A percentile compares a stretch with the other conserved stretches of the same genome.
Evolutionary conservation across 2,888 invertebrate genomes (phyloP).

Genomic region (Catocala fraxini): DNA sequence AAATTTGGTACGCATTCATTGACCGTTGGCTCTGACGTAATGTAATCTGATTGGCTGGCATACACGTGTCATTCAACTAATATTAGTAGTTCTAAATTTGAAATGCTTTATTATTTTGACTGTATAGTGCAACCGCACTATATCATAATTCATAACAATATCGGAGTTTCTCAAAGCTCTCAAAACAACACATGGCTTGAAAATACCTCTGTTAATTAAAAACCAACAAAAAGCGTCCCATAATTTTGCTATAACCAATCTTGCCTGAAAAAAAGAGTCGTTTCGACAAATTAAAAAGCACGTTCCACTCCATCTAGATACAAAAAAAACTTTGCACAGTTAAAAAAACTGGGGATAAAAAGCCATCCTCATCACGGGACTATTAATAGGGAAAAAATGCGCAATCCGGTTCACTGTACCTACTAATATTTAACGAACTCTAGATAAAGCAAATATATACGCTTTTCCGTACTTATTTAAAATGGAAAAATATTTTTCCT

Average conservation of each 20-base stretch:
- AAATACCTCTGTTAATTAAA: conserved; percentile 33
- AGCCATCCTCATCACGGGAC: conserved; percentile 67
- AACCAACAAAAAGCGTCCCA: conserved; percentile 34
- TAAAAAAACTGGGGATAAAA: conserved; percentile 39
- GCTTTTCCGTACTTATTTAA: conserved; percentile 78
- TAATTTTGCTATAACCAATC: conserved; percentile 38
- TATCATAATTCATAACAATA: not conserved
- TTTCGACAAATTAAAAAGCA: conserved; percentile 62
- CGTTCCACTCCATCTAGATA: conserved; percentile 68
- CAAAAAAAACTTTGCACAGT: conserved; percentile 47
- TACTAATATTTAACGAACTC: conserved; percentile 83
- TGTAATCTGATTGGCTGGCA: conserved; percentile 35
- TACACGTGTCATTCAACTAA: conserved; percentile 1
- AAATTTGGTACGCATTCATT: conserved; percentile 53
- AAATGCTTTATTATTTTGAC: not conserved
- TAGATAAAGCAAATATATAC: conserved; percentile 84
- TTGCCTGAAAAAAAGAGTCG: conserved; percentile 36
- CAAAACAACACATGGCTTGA: not conserved
- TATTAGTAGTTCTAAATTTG: conserved; percentile 3
- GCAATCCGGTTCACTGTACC: conserved; percentile 68
- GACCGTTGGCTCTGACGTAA: conserved; percentile 46
- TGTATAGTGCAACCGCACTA: too few species aligned
- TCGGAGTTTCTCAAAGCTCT: not conserved
- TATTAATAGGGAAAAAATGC: conserved; percentile 78
- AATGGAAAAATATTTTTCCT: conserved; percentile 86